These are phyloP conservation scores for Oreochromis grahami DNA, from an alignment of 2,797 vertebrate genomes.

Conservation along the genomic window DNA sequence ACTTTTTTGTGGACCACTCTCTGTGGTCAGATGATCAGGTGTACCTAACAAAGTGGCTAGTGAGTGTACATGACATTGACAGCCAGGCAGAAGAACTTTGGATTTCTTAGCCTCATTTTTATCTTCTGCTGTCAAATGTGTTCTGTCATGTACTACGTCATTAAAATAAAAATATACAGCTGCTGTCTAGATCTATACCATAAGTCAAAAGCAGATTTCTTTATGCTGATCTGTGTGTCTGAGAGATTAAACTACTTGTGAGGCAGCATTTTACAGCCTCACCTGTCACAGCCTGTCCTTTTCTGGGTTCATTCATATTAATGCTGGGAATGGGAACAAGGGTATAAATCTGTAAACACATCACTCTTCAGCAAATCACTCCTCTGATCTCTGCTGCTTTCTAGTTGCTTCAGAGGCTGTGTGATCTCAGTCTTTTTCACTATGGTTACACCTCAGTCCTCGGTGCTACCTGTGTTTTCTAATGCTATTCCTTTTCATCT, in stretches of 20 bases:
- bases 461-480: neutral
- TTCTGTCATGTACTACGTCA: neutral
- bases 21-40: neutral
- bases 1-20: neutral
- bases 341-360: neutral
- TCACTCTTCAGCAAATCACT: conserved; percentile 3
- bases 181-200: neutral
- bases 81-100: neutral
- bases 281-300: neutral
- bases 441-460: neutral
- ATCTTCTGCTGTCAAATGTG: neutral
- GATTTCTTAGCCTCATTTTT: neutral
- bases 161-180: neutral
- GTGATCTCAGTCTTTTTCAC: neutral
- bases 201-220: neutral
- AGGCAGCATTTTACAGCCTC: neutral
- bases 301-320: conserved; percentile 17
- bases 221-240: neutral
- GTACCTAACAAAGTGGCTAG: neutral
- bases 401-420: neutral
- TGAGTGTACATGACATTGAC: neutral
- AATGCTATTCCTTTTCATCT: conserved; percentile 14
- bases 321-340: neutral
- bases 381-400: conserved; percentile 29
- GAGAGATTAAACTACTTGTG: neutral